A percentile compares a stretch with the other conserved stretches of the same genome.
Evolutionary conservation across 2,888 invertebrate genomes (phyloP).

Genomic region (Drosophila eohydei): DNA sequence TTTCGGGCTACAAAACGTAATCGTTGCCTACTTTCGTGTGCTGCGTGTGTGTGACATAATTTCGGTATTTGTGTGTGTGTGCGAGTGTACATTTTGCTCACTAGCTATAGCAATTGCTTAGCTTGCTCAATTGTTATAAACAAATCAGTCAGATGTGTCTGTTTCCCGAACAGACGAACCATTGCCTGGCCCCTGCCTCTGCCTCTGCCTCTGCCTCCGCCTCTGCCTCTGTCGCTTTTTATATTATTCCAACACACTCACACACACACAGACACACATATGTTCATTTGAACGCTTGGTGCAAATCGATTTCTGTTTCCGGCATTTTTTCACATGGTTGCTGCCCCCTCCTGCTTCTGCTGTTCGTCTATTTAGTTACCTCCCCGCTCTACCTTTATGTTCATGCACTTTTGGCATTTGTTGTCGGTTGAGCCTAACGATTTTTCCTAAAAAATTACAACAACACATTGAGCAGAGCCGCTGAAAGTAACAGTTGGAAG

Average conservation of each 20-base stretch:
- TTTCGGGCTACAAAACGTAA: constrained; percentile 29
- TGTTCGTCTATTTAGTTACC: constrained; percentile 28
- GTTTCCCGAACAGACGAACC: constrained; percentile 12
- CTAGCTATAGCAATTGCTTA: background rate
- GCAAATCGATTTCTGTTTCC: constrained; percentile 84
- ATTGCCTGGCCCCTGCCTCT: constrained; percentile 15
- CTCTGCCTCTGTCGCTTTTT: constrained; percentile 26
- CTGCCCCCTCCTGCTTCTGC: constrained; percentile 38
- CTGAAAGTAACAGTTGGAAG: constrained; percentile 58
- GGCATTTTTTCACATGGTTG: constrained; percentile 84
- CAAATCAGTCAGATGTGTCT: constrained; percentile 8
- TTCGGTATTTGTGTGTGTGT: constrained; percentile 41
- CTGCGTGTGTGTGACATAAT: constrained; percentile 75
- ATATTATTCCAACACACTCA: constrained; percentile 8
- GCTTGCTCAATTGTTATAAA: constrained; percentile 25
- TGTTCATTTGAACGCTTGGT: constrained; percentile 55
- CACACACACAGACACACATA: constrained; percentile 13
- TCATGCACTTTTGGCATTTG: constrained; percentile 76
- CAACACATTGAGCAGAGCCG: constrained; percentile 29
- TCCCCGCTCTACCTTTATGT: constrained; percentile 16
- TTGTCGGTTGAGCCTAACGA: constrained; percentile 70
- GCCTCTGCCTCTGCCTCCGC: constrained; percentile 1
- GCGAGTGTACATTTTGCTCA: background rate
- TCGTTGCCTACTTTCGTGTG: constrained; percentile 76
- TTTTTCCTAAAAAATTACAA: constrained; percentile 66